These are phyloP conservation scores for Latrodectus elegans DNA, from an alignment of 2,888 invertebrate species.

Conservation along the genomic window DNA sequence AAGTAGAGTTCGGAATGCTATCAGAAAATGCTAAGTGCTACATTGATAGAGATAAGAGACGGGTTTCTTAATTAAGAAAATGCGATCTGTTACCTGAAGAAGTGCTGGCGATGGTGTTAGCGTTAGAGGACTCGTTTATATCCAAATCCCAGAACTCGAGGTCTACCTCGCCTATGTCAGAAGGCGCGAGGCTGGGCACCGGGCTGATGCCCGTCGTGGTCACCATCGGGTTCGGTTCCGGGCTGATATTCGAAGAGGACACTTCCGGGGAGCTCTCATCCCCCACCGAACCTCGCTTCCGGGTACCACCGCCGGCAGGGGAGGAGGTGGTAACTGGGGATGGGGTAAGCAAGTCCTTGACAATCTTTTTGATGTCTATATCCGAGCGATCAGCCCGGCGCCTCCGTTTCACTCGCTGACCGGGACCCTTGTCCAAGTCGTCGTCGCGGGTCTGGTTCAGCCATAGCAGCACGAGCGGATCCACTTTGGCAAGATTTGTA, in stretches of 20 bases:
- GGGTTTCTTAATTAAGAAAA: no score
- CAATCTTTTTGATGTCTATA: slow-evolving; percentile 64
- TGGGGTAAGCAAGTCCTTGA: slow-evolving; percentile 59
- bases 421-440: slow-evolving; percentile 63
- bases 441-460: slow-evolving; percentile 71
- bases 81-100: slow-evolving; percentile 32
- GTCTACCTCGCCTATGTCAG: slow-evolving; percentile 83
- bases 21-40: no score
- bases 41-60: no score
- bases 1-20: no score
- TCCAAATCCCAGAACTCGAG: slow-evolving; percentile 88
- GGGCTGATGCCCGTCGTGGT: slow-evolving; percentile 72
- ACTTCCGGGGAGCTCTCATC: slow-evolving; percentile 70
- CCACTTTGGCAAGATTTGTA: slow-evolving; percentile 61
- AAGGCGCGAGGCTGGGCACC: slow-evolving; percentile 79
- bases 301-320: neutral
- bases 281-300: slow-evolving; percentile 42
- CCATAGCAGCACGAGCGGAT: slow-evolving; percentile 71
- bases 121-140: slow-evolving; percentile 76
- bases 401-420: slow-evolving; percentile 51
- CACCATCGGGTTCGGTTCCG: slow-evolving; percentile 50
- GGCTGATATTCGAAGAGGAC: slow-evolving; percentile 69
- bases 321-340: slow-evolving; percentile 15
- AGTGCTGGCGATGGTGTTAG: slow-evolving; percentile 63
- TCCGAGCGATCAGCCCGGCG: slow-evolving; percentile 62